phyloP scores from a whole-genome alignment of 2,113 vertebrate species.

The Tragelaphus imberbis region DNA sequence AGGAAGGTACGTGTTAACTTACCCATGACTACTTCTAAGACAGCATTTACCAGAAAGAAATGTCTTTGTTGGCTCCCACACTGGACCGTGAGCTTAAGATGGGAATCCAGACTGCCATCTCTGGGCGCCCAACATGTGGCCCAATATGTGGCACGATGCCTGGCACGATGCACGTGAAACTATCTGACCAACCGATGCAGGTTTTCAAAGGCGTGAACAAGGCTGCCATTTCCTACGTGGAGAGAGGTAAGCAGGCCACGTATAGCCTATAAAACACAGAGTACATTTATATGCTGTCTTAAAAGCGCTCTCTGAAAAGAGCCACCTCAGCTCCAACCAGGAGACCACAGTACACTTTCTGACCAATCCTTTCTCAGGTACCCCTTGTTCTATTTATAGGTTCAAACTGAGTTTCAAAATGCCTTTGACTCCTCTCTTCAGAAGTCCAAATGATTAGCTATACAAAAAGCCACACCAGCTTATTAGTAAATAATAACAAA shows the following conservation, averaged over 20 bases:
- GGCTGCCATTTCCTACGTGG: background rate
- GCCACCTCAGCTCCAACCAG: background rate
- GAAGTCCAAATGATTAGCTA: background rate
- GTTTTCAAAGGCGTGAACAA: background rate
- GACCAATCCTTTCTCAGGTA: background rate
- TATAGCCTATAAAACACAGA: constrained; percentile 1
- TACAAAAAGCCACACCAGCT: background rate
- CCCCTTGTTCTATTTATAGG: background rate
- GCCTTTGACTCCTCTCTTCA: background rate
- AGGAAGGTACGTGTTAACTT: background rate
- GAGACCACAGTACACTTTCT: background rate
- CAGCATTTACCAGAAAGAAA: background rate
- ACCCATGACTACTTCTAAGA: background rate
- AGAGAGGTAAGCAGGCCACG: background rate
- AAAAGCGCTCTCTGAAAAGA: background rate
- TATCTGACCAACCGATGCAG: background rate
- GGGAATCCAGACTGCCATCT: background rate
- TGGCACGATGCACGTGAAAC: background rate
- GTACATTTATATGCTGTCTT: background rate
- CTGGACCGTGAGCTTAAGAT: background rate
- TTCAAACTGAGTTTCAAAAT: constrained; percentile 28
- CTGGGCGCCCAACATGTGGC: background rate
- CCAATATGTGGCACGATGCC: background rate
- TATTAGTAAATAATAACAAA: background rate
- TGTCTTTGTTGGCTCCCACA: background rate